These are phyloP conservation scores for Epinephelus moara DNA, from an alignment of 2,113 vertebrate species.

Conservation along the genomic window DNA sequence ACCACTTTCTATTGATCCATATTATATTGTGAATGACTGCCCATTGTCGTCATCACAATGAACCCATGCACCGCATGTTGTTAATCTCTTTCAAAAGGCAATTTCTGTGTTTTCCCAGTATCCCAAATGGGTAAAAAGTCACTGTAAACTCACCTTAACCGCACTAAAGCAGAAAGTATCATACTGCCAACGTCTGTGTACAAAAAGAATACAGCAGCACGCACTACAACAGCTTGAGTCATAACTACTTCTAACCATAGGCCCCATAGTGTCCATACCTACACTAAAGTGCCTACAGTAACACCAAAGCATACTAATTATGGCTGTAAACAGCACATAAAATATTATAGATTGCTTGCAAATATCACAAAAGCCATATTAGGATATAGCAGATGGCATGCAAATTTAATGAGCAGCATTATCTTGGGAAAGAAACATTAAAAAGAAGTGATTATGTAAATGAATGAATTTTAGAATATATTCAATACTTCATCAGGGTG, in stretches of 20 bases:
- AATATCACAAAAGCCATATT: constrained; percentile 43
- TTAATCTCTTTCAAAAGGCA: not conserved
- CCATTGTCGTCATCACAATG: not conserved
- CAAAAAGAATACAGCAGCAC: not conserved
- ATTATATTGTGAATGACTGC: not conserved
- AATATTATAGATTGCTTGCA: constrained; percentile 32
- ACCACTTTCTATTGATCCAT: not conserved
- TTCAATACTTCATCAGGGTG: constrained; percentile 14
- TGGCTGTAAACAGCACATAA: constrained; percentile 26
- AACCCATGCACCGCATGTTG: not conserved
- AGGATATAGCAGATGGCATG: constrained; percentile 44
- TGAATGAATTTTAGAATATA: constrained; percentile 13
- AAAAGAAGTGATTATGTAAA: constrained; percentile 57
- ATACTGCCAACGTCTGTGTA: not conserved
- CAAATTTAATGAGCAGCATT: constrained; percentile 37
- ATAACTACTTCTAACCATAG: not conserved
- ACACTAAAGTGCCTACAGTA: not conserved
- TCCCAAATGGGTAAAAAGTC: not conserved
- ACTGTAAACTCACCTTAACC: not conserved
- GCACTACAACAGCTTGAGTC: not conserved
- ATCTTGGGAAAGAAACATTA: constrained; percentile 47
- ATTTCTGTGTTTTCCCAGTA: not conserved
- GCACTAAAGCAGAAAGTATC: not conserved
- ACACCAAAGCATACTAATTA: constrained; percentile 29
- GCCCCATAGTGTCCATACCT: constrained; percentile 1